phyloP scores from a whole-genome alignment of 2,888 invertebrate genomes.

The Laspeyria flexula region DNA sequence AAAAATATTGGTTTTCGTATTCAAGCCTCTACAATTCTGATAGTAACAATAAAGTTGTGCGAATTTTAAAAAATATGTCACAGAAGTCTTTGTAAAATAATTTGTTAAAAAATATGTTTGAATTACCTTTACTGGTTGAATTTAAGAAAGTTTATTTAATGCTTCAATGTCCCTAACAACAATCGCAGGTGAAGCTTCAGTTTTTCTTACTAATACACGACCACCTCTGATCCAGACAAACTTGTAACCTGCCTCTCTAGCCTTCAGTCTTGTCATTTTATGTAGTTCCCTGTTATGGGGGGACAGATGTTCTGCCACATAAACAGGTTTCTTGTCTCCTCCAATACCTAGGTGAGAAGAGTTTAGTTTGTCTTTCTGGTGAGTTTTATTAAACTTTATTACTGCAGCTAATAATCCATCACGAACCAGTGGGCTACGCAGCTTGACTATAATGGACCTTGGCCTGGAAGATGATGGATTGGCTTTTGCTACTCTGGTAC shows the following conservation, averaged over 20 bases:
- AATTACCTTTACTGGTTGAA: no score
- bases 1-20: not conserved
- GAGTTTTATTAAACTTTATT: not conserved
- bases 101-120: not conserved
- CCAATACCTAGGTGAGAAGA: not conserved
- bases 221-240: not conserved
- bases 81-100: not conserved
- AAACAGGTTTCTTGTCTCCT: not conserved
- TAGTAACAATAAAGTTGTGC: not conserved
- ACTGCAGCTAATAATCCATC: not conserved
- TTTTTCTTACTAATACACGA: not conserved
- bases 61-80: not conserved
- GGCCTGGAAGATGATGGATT: not conserved
- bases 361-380: not conserved
- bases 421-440: not conserved
- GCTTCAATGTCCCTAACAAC: not conserved
- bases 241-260: not conserved
- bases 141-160: not conserved
- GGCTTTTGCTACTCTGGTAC: not conserved
- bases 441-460: not conserved
- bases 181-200: not conserved
- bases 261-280: not conserved
- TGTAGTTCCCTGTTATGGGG: not conserved
- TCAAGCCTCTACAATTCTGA: conserved; percentile 2
- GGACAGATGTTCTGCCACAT: not conserved